A percentile compares a stretch with the other conserved stretches of the same genome.
These are phyloP conservation scores for Ceratotherium simum DNA, from an alignment of 2,113 vertebrate genomes.

Conservation along the genomic window DNA sequence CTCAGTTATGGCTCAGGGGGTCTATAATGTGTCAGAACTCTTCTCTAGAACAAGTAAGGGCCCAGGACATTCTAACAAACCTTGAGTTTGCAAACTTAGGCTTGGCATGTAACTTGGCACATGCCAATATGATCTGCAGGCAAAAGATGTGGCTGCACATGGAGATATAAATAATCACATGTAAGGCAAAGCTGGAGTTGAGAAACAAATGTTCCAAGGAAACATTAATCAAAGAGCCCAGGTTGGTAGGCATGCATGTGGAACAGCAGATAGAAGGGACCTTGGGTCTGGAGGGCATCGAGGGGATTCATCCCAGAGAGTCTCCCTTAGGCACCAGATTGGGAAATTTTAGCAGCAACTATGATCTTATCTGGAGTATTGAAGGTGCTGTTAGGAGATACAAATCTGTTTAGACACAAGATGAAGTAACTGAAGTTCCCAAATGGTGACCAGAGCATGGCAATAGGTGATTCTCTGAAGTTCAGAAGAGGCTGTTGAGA, in stretches of 20 bases:
- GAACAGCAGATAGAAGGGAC: background rate
- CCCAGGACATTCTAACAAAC: background rate
- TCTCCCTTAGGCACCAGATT: background rate
- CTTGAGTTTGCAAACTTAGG: background rate
- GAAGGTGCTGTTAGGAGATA: background rate
- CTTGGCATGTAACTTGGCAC: background rate
- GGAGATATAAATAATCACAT: background rate
- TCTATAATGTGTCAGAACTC: background rate
- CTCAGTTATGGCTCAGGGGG: background rate
- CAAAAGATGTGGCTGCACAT: background rate
- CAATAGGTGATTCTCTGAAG: background rate
- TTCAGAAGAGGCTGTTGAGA: background rate
- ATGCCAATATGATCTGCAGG: background rate
- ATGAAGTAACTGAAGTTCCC: background rate
- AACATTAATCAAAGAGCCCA: background rate
- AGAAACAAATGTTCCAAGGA: background rate
- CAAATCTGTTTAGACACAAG: background rate
- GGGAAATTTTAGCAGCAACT: background rate
- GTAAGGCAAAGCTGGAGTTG: background rate
- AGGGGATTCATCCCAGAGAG: background rate
- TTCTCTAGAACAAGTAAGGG: background rate
- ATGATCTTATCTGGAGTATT: background rate
- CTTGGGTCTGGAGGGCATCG: background rate
- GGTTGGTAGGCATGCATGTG: background rate
- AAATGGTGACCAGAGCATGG: background rate